phyloP scores from a whole-genome alignment of 2,888 invertebrate genomes.

The Heliconius erato region DNA sequence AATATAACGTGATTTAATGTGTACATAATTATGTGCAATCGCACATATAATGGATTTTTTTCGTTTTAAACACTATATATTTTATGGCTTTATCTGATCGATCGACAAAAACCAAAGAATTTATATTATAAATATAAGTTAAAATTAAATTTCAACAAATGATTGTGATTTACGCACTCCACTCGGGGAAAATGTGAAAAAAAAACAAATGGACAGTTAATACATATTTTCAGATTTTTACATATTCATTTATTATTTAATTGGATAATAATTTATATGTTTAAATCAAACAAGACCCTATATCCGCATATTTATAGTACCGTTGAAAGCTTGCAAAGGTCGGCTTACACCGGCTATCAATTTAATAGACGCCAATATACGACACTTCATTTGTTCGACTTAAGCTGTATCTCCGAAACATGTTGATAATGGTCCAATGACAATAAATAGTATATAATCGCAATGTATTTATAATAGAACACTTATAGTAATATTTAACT shows the following conservation, averaged over 20 bases:
- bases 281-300: conserved; percentile 8
- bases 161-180: too few species aligned
- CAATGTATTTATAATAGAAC: not conserved
- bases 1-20: too few species aligned
- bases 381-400: conserved; percentile 19
- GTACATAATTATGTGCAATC: too few species aligned
- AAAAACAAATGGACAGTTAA: too few species aligned
- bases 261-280: not conserved
- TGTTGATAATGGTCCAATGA: conserved; percentile 59
- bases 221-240: not conserved
- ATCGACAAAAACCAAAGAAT: too few species aligned
- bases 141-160: too few species aligned
- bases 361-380: conserved; percentile 23
- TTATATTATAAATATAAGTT: too few species aligned
- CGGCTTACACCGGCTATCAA: conserved; percentile 20
- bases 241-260: not conserved
- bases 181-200: too few species aligned
- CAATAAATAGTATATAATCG: conserved; percentile 52
- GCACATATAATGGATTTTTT: too few species aligned
- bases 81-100: too few species aligned
- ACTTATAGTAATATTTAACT: not conserved
- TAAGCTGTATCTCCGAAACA: conserved; percentile 20
- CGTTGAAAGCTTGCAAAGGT: conserved; percentile 29
- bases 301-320: conserved; percentile 29
- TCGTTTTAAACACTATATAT: too few species aligned